These are phyloP conservation scores for Acleris holmiana DNA, from an alignment of 2,888 invertebrate species.

Conservation along the genomic window DNA sequence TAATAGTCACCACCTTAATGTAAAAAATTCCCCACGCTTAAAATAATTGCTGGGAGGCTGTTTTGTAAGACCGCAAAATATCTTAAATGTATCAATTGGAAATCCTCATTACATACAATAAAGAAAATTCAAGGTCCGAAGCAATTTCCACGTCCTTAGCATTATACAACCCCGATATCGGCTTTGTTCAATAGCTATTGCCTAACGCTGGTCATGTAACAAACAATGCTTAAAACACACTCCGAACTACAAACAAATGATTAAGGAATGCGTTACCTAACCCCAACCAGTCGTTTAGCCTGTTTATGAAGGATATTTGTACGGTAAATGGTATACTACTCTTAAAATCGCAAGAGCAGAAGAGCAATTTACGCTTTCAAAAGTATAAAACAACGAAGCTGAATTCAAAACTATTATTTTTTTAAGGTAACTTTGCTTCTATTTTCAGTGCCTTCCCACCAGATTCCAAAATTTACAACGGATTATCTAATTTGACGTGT, in stretches of 20 bases:
- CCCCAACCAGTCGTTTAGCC: constrained; percentile 5
- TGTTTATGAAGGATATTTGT: constrained; percentile 1
- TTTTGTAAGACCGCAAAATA: no score
- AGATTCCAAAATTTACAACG: background rate
- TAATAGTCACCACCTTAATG: no score
- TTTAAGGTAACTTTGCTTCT: background rate
- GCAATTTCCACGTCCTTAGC: background rate
- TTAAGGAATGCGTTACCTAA: constrained; percentile 28
- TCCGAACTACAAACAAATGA: constrained; percentile 28
- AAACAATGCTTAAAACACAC: constrained; percentile 31
- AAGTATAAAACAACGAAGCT: background rate
- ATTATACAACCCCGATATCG: constrained; percentile 20
- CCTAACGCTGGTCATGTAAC: constrained; percentile 24
- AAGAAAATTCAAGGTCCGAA: background rate
- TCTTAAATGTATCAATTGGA: no score
- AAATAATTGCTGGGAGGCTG: no score
- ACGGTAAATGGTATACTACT: background rate
- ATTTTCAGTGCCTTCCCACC: background rate
- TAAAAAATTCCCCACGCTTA: no score
- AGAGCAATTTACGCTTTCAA: no score
- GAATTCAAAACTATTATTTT: background rate
- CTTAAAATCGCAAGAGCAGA: no score
- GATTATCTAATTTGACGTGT: background rate
- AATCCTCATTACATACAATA: no score
- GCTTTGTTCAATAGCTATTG: constrained; percentile 21